phyloP scores from a whole-genome alignment of 2,888 invertebrate genomes.

The Crematogaster levior region DNA sequence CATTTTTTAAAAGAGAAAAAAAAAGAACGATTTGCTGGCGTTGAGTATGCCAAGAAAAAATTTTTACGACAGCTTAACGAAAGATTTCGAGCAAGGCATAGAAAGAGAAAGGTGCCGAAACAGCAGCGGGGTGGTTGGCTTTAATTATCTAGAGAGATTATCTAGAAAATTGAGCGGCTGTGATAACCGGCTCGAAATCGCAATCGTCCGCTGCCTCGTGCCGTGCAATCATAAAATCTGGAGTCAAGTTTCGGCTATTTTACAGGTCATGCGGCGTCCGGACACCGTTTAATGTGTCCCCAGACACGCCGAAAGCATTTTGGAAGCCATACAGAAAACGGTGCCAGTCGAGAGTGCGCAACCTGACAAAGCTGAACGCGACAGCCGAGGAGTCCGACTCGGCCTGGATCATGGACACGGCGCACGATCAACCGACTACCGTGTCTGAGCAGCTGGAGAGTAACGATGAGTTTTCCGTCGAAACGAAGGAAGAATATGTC shows the following conservation, averaged over 20 bases:
- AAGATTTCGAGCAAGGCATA: constrained; percentile 31
- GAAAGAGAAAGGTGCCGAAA: constrained; percentile 27
- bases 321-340: constrained; percentile 74
- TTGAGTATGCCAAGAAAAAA: neutral
- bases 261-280: constrained; percentile 81
- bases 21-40: constrained; percentile 7
- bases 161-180: constrained; percentile 57
- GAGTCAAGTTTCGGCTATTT: constrained; percentile 83
- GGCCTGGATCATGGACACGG: constrained; percentile 70
- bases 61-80: constrained; percentile 5
- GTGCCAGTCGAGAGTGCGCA: constrained; percentile 42
- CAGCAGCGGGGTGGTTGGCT: constrained; percentile 58
- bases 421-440: constrained; percentile 57
- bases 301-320: constrained; percentile 78
- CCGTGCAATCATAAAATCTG: constrained; percentile 53
- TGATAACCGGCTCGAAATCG: constrained; percentile 58
- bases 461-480: constrained; percentile 43
- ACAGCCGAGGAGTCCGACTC: constrained; percentile 66
- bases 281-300: constrained; percentile 79
- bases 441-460: constrained; percentile 56
- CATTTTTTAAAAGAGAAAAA: neutral
- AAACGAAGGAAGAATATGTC: constrained; percentile 53
- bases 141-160: constrained; percentile 61
- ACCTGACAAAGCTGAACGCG: constrained; percentile 50
- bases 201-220: constrained; percentile 57